Evolutionary conservation across 2,888 invertebrate genomes (phyloP), one percentile per base, ranked within the genome.

Genomic region (Embidobia sp.): DNA sequence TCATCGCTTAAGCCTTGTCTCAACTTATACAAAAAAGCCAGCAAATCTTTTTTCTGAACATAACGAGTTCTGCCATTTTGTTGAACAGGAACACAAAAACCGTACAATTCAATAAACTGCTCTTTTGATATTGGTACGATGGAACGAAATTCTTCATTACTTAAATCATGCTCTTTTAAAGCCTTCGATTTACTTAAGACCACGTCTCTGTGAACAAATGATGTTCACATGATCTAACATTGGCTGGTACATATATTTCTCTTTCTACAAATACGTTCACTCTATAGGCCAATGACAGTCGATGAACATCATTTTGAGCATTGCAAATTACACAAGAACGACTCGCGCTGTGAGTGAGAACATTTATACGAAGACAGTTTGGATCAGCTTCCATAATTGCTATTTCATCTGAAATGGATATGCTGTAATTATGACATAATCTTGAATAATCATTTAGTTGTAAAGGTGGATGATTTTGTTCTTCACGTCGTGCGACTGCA

Each of bases 71-170:
- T 15, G 6, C 57, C 57, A 57, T 57, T 42, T 7, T 66, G 11
- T 1, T 48, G 4, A 29, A 73, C 42, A 16, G 49, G 64, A 57
- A 19, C 57, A 29, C 64, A 66, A 13, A 46, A 6, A 11, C 27
- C n/a, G 29, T 13, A 51, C 1, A 67, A 22, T 3, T 67, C 37
- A 0, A 53, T 7, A 26, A 74, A 74, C 16, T 73, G 46, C n/a
- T 51, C 53, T 27, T 74, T 70, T 2, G 26, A 42, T n/a, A 74
- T 51, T 4, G 73, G 53, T n/a, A 35, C n/a, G 8, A 77, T n/a
- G n/a, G n/a, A 67, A 18, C 53, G 1, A 15, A 77, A 73, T 53
- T 74, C 72, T 15, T 73, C 44, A 27, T 59, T 57, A 63, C 19
- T 61, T 40, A 77, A 51, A 22, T 63, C 51, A 8, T 75, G 26